These are phyloP conservation scores for Tribolium castaneum DNA, from an alignment of 1,140 invertebrate genomes.

Conservation along the genomic window DNA sequence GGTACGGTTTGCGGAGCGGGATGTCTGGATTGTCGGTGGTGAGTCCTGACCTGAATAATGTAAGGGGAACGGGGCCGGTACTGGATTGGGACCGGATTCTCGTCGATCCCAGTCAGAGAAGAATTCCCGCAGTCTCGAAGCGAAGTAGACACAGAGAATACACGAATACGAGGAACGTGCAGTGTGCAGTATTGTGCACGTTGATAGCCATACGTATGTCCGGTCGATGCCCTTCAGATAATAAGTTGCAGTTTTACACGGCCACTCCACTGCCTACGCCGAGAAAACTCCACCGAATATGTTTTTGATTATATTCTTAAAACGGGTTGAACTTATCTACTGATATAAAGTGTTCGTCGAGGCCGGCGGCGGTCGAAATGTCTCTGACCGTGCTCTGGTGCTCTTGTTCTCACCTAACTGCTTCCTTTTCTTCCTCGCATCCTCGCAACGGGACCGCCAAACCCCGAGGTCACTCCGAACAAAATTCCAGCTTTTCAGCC, in stretches of 20 bases:
- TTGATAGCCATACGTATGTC: conserved; percentile 38
- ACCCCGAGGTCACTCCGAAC: conserved; percentile 5
- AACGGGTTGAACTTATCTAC: conserved; percentile 39
- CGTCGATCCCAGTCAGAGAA: conserved; percentile 42
- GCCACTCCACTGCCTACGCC: conserved; percentile 38
- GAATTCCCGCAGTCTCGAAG: conserved; percentile 38
- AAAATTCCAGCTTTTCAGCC: conserved; percentile 3
- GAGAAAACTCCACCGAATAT: conserved; percentile 40
- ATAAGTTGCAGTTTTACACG: conserved; percentile 43
- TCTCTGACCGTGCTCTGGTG: conserved; percentile 10
- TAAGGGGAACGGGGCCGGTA: conserved; percentile 33
- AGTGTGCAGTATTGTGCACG: conserved; percentile 39
- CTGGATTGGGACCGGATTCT: conserved; percentile 40
- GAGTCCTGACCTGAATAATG: conserved; percentile 39
- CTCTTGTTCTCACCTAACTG: conserved; percentile 31
- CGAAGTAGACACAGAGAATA: conserved; percentile 39
- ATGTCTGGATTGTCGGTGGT: conserved; percentile 11
- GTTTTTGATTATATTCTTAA: conserved; percentile 40
- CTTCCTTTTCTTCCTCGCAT: conserved; percentile 29
- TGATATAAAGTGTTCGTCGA: conserved; percentile 13
- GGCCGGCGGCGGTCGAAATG: conserved; percentile 17
- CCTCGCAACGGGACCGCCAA: not conserved
- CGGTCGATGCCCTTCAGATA: conserved; percentile 42
- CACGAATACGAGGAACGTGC: conserved; percentile 36
- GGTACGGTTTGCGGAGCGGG: not conserved